Conservation (phyloP, 2,797 vertebrate genomes). For the Chelmon rostratus region DNA sequence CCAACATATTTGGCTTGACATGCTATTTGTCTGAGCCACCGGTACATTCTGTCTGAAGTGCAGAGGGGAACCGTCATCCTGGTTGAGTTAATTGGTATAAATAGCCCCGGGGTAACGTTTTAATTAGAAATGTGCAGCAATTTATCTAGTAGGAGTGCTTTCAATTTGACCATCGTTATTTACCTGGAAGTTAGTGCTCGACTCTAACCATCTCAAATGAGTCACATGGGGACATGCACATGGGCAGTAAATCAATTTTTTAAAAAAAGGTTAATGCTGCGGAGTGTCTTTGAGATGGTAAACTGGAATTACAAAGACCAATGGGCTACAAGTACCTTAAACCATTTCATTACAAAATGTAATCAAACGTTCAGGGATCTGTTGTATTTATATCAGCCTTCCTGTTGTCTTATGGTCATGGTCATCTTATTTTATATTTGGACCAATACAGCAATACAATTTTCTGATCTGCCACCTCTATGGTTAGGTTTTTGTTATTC, state of each 20-base stretch:
- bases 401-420: neutral
- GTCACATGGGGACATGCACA: slow-evolving; percentile 27
- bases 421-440: neutral
- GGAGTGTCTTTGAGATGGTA: neutral
- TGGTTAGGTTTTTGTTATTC: neutral
- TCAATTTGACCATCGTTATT: slow-evolving; percentile 40
- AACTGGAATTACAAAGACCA: neutral
- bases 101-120: slow-evolving; percentile 54
- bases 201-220: slow-evolving; percentile 29
- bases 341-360: neutral
- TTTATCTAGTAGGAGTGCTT: slow-evolving; percentile 24
- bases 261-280: neutral
- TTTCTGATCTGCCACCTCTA: no score
- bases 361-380: neutral
- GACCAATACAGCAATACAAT: neutral
- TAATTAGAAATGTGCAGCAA: slow-evolving; percentile 56
- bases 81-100: slow-evolving; percentile 54
- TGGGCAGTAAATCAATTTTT: slow-evolving; percentile 1
- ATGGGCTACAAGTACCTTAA: neutral
- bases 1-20: slow-evolving; percentile 18
- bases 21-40: slow-evolving; percentile 34
- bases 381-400: neutral
- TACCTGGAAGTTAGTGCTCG: slow-evolving; percentile 39
- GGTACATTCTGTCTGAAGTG: slow-evolving; percentile 25
- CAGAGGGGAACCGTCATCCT: slow-evolving; percentile 23